Conservation (phyloP, 1,140 invertebrate species). For the Episyrphus balteatus region DNA sequence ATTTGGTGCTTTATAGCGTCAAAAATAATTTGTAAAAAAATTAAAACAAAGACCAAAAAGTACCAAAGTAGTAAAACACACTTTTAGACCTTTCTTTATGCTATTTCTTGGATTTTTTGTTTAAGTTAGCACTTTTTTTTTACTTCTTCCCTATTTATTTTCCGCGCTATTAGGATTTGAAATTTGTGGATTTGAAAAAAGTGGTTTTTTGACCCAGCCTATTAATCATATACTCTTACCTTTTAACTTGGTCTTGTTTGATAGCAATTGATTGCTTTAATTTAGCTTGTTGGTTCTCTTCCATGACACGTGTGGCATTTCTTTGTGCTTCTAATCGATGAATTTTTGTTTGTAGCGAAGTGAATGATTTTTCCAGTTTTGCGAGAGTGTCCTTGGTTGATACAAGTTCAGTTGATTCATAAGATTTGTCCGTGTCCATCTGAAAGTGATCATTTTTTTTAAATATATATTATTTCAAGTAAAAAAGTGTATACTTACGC, state of each 20-base stretch:
- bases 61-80: too few relatives aligned
- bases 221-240: constrained; percentile 11
- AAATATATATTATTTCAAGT: neutral
- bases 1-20: too few relatives aligned
- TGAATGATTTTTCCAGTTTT: constrained; percentile 57
- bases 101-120: too few relatives aligned
- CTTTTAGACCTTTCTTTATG: too few relatives aligned
- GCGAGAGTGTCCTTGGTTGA: constrained; percentile 65
- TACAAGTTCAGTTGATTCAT: constrained; percentile 69
- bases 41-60: too few relatives aligned
- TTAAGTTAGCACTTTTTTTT: too few relatives aligned
- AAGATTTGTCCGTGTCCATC: constrained; percentile 73
- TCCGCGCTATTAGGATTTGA: too few relatives aligned
- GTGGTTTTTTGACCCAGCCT: neutral
- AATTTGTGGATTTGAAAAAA: neutral
- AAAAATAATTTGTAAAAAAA: too few relatives aligned
- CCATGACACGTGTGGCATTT: constrained; percentile 34
- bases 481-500: constrained; percentile 34
- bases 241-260: constrained; percentile 32
- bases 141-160: too few relatives aligned
- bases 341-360: constrained; percentile 37
- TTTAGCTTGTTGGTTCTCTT: constrained; percentile 35
- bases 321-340: constrained; percentile 32
- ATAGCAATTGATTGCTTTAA: constrained; percentile 35
- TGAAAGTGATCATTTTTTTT: constrained; percentile 34